Percentiles rank a stretch among this genome's conserved stretches.
Conservation (phyloP, 2,888 invertebrate species). For the Metopia argyrocephala region DNA sequence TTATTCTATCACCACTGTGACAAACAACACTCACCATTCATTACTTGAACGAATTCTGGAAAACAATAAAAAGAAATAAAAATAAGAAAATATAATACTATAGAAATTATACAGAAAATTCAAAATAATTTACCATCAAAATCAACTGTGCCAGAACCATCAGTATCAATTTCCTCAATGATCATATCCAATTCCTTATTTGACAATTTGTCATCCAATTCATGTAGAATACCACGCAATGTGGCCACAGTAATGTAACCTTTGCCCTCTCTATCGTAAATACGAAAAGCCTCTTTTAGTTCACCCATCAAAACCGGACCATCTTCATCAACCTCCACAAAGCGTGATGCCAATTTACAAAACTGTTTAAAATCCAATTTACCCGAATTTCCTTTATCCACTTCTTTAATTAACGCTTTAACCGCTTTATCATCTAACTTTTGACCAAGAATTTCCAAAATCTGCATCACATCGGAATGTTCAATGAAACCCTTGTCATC, state of each 20-base stretch:
- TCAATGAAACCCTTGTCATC: slow-evolving; percentile 91
- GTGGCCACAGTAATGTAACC: slow-evolving; percentile 94
- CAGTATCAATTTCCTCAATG: slow-evolving; percentile 94
- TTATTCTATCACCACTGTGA: too few relatives aligned
- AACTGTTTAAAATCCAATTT: slow-evolving; percentile 94
- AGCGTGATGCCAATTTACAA: slow-evolving; percentile 89
- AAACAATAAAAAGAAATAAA: slow-evolving; percentile 66
- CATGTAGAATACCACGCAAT: slow-evolving; percentile 92
- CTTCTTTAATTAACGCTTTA: slow-evolving; percentile 89
- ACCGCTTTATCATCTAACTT: slow-evolving; percentile 89
- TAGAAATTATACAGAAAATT: neutral
- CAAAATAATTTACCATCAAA: slow-evolving; percentile 87
- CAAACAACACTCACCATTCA: slow-evolving; percentile 33
- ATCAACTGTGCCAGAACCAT: slow-evolving; percentile 98
- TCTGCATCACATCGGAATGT: slow-evolving; percentile 90
- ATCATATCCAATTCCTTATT: slow-evolving; percentile 94
- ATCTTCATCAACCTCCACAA: slow-evolving; percentile 93
- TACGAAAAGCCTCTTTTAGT: slow-evolving; percentile 95
- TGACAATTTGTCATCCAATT: slow-evolving; percentile 93
- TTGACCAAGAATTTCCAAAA: slow-evolving; percentile 93
- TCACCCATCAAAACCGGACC: slow-evolving; percentile 93
- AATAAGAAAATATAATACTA: neutral
- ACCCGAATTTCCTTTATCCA: slow-evolving; percentile 89
- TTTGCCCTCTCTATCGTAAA: slow-evolving; percentile 96
- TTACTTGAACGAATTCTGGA: slow-evolving; percentile 93